Evolutionary conservation across 2,797 vertebrate genomes (phyloP).

Genomic region (Arctocebus calabarensis): DNA sequence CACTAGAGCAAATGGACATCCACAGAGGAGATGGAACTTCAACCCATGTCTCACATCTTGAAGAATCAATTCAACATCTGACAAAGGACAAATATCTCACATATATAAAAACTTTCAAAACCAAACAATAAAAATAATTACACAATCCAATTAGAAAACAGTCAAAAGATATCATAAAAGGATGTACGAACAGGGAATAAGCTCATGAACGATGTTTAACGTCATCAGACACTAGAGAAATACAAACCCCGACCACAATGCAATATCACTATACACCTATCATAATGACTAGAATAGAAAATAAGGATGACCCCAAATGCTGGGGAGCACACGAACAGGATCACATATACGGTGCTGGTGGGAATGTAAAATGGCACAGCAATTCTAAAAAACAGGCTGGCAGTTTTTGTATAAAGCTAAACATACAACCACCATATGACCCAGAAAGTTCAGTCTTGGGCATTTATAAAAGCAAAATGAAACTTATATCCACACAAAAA

Average conservation of each 20-base stretch:
- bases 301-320: not conserved
- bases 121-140: not conserved
- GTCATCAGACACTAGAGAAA: not conserved
- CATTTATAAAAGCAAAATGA: not conserved
- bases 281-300: not conserved
- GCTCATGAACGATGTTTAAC: not conserved
- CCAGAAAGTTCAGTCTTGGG: not conserved
- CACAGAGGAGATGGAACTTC: not conserved
- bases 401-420: not conserved
- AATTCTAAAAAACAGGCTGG: not conserved
- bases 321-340: not conserved
- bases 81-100: not conserved
- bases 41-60: not conserved
- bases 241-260: not conserved
- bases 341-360: rapidly evolving
- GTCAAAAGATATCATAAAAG: not conserved
- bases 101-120: not conserved
- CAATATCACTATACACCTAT: rapidly evolving
- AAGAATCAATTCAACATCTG: not conserved
- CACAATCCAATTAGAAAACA: not conserved
- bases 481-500: not conserved
- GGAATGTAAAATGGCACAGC: not conserved
- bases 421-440: not conserved
- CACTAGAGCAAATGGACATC: not conserved
- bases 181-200: not conserved